Base-by-base conservation (phyloP, 1,140 invertebrate genomes). In the Ectropis grisescens region DNA sequence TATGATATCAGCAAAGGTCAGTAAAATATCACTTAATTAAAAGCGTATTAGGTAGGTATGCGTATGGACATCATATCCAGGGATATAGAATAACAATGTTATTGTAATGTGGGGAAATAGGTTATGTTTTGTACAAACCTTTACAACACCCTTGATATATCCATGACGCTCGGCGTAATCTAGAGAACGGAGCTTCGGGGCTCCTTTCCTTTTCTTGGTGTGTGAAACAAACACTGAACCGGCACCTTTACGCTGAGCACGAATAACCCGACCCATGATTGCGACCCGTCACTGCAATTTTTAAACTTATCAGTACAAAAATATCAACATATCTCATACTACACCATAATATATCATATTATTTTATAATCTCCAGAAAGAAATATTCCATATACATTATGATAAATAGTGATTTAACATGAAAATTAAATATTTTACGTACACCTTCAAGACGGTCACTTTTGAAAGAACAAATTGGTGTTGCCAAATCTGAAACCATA, bases 121-220 rank as follows among this genome's bases (percentile, higher is more conserved):
- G 16, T 19, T 19, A 19, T 9, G 11, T 11, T 9, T 23, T 22
- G n/a, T 22, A 72, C 91, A 89, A 72, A 98, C 95, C 90, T 95
- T 97, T 8, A 98, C 94, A 35, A 98, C 95, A 74, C 98, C 98
- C 69, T 98, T 98, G 58, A 99, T 96, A 82, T 98, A 99, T 47
- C 98, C 98, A 92, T 98, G 93, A 66, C 97, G 89, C 83, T 99
- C 98, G 28, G 98, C 93, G 80, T 90, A 99, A 82, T 99, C 98
- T 13, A 98, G 85, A 37, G 96, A 90, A 34, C 98, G 87, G n/a
- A 99, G 87, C 83, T 96, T 97, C 14, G 98, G 95, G 13, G 96
- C 94, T 84, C 98, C 98, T 88, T 99, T 99, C 62, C 97, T 91
- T 84, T 94, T 96, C 82, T 98, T 98, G 2, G 94, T 98, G 81